Percentiles rank a stretch among this genome's conserved stretches.
Conservation (phyloP, 1,140 invertebrate genomes). For the Laodelphax striatellus region DNA sequence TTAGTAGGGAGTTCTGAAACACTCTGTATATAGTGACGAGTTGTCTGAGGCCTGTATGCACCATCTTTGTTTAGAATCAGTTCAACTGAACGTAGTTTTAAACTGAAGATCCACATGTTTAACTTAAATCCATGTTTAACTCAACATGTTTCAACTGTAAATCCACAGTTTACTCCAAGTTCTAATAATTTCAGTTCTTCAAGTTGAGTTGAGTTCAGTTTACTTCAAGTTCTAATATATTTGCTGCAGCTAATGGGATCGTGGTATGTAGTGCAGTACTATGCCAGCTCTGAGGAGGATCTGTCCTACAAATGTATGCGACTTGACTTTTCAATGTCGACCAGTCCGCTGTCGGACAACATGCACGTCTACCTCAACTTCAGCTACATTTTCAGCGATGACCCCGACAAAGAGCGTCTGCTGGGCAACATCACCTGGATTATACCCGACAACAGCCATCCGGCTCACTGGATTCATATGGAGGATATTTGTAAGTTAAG, state of each 20-base stretch:
- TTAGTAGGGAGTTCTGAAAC: no score
- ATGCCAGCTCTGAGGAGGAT: slow-evolving; percentile 72
- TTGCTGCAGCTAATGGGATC: slow-evolving; percentile 60
- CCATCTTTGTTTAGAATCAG: no score
- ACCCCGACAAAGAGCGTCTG: slow-evolving; percentile 64
- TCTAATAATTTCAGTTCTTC: no score
- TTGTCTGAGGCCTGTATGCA: no score
- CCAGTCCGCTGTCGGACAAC: slow-evolving; percentile 6
- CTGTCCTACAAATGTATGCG: slow-evolving; percentile 72
- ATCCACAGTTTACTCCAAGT: no score
- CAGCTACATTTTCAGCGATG: slow-evolving; percentile 70
- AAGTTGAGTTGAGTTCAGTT: no score
- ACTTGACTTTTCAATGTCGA: slow-evolving; percentile 52
- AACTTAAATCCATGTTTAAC: no score
- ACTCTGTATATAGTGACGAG: no score
- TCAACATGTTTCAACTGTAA: no score
- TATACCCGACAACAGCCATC: slow-evolving; percentile 53
- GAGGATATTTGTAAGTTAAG: slow-evolving; percentile 70
- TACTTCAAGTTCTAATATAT: no score
- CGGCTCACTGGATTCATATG: slow-evolving; percentile 73
- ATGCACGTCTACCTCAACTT: slow-evolving; percentile 69
- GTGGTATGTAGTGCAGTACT: slow-evolving; percentile 78
- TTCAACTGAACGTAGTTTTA: no score
- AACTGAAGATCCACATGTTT: no score
- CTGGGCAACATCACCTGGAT: slow-evolving; percentile 76